Base-by-base conservation (phyloP, 2,888 invertebrate genomes). In the Ectemnius lituratus region DNA sequence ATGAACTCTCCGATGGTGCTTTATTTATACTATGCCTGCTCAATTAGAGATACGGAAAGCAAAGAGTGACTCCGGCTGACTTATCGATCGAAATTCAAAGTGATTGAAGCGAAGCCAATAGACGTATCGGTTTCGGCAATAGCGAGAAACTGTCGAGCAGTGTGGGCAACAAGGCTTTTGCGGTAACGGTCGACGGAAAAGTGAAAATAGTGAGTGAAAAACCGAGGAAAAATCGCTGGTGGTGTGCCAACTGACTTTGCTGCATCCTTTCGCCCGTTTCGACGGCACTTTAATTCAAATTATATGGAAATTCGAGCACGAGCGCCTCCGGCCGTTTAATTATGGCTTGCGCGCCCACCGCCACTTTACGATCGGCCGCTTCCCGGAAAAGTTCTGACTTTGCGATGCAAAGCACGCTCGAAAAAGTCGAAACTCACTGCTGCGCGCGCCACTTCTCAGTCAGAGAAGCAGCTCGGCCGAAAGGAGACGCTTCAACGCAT, bases 261-360 rank as follows among this genome's bases (percentile, higher is more conserved):
- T 14, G 18, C 20, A 6, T 49, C 37, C 49, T 46, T 4, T 57
- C n/a, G 8, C 52, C 64, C 64, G 76, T 72, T 60, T 47, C 28
- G 8, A 46, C 67, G 49, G 66, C 63, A 76, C 52, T 78, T 79
- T 82, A 78, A 83, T 79, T 64, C 63, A 69, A 78, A 83, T 84
- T 80, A 77, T 77, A 80, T 76, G 76, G 73, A 76, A 76, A 76
- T 76, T 68, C 13, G 27, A 71, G 57, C 64, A 59, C 72, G 65
- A 70, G 58, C 73, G 66, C 56, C 23, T 60, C 58, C 47, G 58
- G 27, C 47, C 61, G 67, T 79, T 83, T 78, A 82, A 83, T 80
- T 80, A 78, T 81, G 79, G 74, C 56, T 52, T 62, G 69, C 49
- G 49, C 60, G 23, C 62, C n/a, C 61, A 49, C 37, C 37, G 37